phyloP scores from a whole-genome alignment of 2,888 invertebrate species.

The Amphiduros pacificus region DNA sequence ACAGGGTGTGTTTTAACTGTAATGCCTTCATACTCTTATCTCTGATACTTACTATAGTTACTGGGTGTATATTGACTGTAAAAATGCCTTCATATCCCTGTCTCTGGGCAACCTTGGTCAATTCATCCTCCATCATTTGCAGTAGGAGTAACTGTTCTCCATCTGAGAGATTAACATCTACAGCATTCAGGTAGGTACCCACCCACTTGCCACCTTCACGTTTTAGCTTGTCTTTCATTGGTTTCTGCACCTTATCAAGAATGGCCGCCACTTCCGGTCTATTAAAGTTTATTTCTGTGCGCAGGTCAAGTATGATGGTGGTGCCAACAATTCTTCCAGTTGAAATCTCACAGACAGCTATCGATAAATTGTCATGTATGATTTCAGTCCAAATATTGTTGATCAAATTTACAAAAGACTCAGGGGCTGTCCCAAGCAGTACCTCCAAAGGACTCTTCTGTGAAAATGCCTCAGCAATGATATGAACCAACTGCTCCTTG shows the following conservation, averaged over 20 bases:
- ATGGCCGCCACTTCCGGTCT: conserved; percentile 14
- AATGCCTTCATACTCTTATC: too few species aligned
- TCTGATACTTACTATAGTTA: not conserved
- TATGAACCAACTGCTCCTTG: not conserved
- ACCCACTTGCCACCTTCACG: not conserved
- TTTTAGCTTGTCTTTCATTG: conserved; percentile 4
- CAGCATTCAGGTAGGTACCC: not conserved
- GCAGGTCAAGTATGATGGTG: not conserved
- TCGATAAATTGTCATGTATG: conserved; percentile 7
- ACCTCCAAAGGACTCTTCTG: conserved; percentile 12
- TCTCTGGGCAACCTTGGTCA: not conserved
- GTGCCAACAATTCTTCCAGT: not conserved
- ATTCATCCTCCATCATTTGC: not conserved
- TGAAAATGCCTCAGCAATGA: not conserved
- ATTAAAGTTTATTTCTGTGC: conserved; percentile 11
- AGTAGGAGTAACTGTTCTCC: not conserved
- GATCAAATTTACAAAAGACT: not conserved
- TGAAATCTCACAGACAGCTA: too few species aligned
- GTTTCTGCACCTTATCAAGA: conserved; percentile 15
- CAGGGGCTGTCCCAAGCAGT: conserved; percentile 1
- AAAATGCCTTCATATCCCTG: not conserved
- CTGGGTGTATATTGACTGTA: not conserved
- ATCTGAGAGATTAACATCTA: not conserved
- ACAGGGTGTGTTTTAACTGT: too few species aligned
- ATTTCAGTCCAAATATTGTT: conserved; percentile 12